Base-by-base conservation (phyloP, 2,888 invertebrate species). In the Ptilodon capucinus region DNA sequence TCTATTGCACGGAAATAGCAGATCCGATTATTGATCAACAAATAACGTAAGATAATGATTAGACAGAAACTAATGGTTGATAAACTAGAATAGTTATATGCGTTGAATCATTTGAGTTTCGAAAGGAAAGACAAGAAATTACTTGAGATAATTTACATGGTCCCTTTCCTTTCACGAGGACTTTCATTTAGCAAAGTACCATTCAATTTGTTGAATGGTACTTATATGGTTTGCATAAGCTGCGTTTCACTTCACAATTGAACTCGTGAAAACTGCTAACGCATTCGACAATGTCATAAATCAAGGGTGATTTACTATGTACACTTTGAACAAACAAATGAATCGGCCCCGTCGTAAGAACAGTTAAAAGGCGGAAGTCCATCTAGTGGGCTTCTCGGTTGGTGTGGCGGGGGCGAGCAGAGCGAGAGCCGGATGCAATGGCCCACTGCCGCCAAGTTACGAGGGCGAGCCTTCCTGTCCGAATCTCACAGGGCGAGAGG, bases 321-420 rank as follows among this genome's bases (percentile, higher is more conserved):
- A 52, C 56, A 60, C 64, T 54, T 54, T 55, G 46, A 59, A 57
- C 54, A 57, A 62, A 54, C 56, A 51, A 63, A 65, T 60, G 60
- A 49, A 49, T 56, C 40, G 45, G 34, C 55, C 68, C 48, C 58
- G 49, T 62, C 50, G 63, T 66, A 61, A 69, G 63, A 74, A 72
- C 74, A 81, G 78, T 86, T 81, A 84, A 84, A 79, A 80, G 78
- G 78, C 89, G 90, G 90, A 91, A 88, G 85, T 84, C 84, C 85
- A 87, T 90, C 83, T 83, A 84, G 79, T 74, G 57, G 68, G 60
- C 68, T 63, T 65, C 66, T 64, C 60, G 62, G 73, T 71, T 64
- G 64, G 48, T 57, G 63, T 64, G 64, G 48, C 57, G 63, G 71
- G 69, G 59, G 67, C 55, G 47, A 48, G 51, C 69, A 71, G 76